Conservation (phyloP, 1,140 invertebrate species). For the Caenorhabditis inopinata region DNA sequence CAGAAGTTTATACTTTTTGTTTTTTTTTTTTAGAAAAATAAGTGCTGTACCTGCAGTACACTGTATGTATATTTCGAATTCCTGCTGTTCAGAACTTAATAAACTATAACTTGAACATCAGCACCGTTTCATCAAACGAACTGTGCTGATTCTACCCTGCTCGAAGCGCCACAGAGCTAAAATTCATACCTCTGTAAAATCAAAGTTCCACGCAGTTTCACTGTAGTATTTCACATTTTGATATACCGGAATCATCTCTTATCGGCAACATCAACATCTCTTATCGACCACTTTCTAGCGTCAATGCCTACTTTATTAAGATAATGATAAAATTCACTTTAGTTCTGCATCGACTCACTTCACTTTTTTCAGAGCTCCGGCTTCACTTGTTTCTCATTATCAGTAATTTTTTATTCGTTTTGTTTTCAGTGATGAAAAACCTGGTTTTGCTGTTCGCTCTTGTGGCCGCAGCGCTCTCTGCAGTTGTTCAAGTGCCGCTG, state of each 20-base stretch:
- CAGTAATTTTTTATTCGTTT: neutral
- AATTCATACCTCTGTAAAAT: neutral
- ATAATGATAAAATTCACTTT: slow-evolving; percentile 11
- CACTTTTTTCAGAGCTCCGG: neutral
- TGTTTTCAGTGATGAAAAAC: slow-evolving; percentile 38
- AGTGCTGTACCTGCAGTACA: too few relatives aligned
- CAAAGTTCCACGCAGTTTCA: neutral
- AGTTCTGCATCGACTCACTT: slow-evolving; percentile 30
- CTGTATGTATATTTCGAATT: too few relatives aligned
- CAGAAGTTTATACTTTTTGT: too few relatives aligned
- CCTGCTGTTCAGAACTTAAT: too few relatives aligned
- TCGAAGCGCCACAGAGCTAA: too few relatives aligned
- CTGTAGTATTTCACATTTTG: neutral
- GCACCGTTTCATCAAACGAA: too few relatives aligned
- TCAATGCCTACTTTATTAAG: slow-evolving; percentile 4
- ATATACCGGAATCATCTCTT: slow-evolving; percentile 7
- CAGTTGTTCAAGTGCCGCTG: slow-evolving; percentile 13
- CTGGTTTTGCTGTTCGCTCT: slow-evolving; percentile 39
- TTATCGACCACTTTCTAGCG: neutral
- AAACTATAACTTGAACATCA: too few relatives aligned
- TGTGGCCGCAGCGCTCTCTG: slow-evolving; percentile 21
- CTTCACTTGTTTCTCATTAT: neutral
- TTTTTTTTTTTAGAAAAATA: too few relatives aligned
- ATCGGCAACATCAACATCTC: neutral
- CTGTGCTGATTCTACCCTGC: too few relatives aligned